Percentiles rank a stretch among this genome's conserved stretches.
phyloP scores from a whole-genome alignment of 2,113 vertebrate genomes.

The Eulemur macaco region DNA sequence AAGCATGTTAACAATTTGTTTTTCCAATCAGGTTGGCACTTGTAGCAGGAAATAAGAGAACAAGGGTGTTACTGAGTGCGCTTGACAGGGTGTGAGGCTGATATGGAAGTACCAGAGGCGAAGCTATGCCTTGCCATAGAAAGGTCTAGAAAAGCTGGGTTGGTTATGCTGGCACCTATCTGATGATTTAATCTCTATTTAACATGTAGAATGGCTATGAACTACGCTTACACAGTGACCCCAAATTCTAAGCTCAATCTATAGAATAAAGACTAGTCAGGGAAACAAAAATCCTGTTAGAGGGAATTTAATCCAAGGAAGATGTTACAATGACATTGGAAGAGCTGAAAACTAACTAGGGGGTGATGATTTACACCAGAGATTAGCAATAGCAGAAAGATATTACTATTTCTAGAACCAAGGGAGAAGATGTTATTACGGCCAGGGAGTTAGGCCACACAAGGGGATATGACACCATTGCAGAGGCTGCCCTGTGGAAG shows the following conservation, averaged over 20 bases:
- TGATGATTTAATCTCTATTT: neutral
- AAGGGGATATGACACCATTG: neutral
- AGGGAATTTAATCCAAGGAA: neutral
- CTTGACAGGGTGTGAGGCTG: neutral
- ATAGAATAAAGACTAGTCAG: neutral
- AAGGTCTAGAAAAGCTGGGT: neutral
- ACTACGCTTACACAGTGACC: neutral
- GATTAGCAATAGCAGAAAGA: neutral
- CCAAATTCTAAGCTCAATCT: neutral
- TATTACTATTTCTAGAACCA: neutral
- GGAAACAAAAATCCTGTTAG: neutral
- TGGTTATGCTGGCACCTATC: neutral
- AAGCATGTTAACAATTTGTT: neutral
- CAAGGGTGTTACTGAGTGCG: neutral
- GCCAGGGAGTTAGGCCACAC: fast-evolving
- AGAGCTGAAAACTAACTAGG: neutral
- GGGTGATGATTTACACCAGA: neutral
- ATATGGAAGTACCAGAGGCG: neutral
- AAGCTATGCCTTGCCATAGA: neutral
- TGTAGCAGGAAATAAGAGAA: neutral
- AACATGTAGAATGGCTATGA: neutral
- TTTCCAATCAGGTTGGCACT: neutral
- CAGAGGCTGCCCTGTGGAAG: neutral
- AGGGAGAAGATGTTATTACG: neutral
- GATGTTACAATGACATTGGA: neutral